Conservation (phyloP, 2,888 invertebrate species). For the Hyles lineata region DNA sequence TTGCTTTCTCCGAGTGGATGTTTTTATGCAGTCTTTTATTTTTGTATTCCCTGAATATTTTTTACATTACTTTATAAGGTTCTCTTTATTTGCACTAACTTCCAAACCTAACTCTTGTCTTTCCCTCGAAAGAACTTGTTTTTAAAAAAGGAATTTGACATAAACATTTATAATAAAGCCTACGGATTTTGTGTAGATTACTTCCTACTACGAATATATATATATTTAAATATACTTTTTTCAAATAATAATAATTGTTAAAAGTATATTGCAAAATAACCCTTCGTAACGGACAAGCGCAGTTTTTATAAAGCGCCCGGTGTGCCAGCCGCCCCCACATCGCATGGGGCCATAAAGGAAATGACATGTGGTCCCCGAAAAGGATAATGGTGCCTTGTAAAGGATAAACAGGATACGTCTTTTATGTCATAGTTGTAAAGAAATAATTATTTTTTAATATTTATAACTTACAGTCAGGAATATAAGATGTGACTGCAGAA, state of each 20-base stretch:
- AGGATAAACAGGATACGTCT: conserved; percentile 54
- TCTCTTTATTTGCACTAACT: too few relatives aligned
- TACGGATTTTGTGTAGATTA: too few relatives aligned
- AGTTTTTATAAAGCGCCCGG: conserved; percentile 55
- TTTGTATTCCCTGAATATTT: neutral
- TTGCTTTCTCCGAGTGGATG: conserved; percentile 1
- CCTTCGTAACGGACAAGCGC: conserved; percentile 47
- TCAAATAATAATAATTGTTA: neutral
- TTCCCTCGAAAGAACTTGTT: too few relatives aligned
- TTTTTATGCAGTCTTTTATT: neutral
- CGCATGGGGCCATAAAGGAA: conserved; percentile 76
- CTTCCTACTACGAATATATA: too few relatives aligned
- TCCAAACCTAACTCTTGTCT: too few relatives aligned
- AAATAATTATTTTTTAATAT: neutral
- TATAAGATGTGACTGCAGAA: too few relatives aligned
- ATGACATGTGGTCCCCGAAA: conserved; percentile 83
- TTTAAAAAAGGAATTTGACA: too few relatives aligned
- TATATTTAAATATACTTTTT: neutral
- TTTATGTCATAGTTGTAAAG: neutral
- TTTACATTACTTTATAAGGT: neutral
- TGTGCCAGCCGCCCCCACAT: conserved; percentile 51
- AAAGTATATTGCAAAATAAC: conserved; percentile 56
- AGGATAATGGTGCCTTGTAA: conserved; percentile 46
- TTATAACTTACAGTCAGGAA: too few relatives aligned
- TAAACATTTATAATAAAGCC: too few relatives aligned